Conservation (phyloP, 2,113 vertebrate species). For the Amia ocellicauda region DNA sequence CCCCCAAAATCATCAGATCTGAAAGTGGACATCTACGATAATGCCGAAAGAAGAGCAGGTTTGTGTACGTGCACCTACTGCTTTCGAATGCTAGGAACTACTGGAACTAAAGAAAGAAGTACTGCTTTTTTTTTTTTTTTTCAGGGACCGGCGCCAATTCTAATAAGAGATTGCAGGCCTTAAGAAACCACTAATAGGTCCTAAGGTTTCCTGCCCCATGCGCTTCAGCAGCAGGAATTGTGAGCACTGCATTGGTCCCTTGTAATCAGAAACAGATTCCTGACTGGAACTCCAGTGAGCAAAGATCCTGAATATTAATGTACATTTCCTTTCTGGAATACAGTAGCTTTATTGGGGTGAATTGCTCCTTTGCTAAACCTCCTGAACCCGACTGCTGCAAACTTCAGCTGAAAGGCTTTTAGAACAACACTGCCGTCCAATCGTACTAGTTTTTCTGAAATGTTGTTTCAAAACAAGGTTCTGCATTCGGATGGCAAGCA, state of each 20-base stretch:
- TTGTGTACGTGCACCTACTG: not conserved
- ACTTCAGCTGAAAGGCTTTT: not conserved
- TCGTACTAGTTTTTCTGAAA: no score
- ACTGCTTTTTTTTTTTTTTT: no score
- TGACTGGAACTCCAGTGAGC: not conserved
- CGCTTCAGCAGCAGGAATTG: constrained; percentile 28
- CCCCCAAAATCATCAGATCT: constrained; percentile 21
- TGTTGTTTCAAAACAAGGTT: no score
- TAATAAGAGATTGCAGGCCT: constrained; percentile 41
- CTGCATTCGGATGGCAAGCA: no score
- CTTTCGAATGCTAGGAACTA: constrained; percentile 10
- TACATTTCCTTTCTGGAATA: constrained; percentile 31
- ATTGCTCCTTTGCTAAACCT: constrained; percentile 17
- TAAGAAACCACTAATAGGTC: constrained; percentile 49
- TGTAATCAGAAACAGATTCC: constrained; percentile 40
- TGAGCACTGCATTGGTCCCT: constrained; percentile 13
- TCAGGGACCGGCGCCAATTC: constrained; percentile 45
- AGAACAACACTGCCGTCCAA: no score
- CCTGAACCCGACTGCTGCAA: not conserved
- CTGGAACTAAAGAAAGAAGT: constrained; percentile 9
- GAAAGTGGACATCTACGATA: constrained; percentile 26
- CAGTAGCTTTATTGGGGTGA: constrained; percentile 34
- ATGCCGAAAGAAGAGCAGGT: constrained; percentile 19
- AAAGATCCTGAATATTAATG: constrained; percentile 32
- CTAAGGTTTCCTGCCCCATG: constrained; percentile 48